Conservation (phyloP, 1,140 invertebrate species). For the Calliphora vicina region DNA sequence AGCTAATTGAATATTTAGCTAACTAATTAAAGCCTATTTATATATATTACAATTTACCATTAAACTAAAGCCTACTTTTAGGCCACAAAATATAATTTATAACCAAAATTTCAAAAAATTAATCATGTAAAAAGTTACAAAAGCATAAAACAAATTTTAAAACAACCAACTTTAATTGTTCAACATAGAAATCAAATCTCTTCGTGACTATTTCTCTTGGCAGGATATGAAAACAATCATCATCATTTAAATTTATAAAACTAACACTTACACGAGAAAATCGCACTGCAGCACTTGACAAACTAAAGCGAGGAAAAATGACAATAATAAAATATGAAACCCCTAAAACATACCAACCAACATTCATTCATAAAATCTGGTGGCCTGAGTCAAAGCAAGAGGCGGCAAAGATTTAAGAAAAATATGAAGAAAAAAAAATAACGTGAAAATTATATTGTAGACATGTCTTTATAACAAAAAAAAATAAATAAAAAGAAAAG, state of each 20-base stretch:
- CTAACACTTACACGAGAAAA: not conserved
- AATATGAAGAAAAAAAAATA: not conserved
- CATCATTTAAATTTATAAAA: not conserved
- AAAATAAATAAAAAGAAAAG: not conserved
- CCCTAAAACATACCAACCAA: too few relatives aligned
- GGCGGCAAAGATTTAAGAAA: too few relatives aligned
- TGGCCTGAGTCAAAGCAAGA: too few relatives aligned
- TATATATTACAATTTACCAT: too few relatives aligned
- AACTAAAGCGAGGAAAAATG: too few relatives aligned
- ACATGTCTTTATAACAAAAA: not conserved
- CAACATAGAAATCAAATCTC: too few relatives aligned
- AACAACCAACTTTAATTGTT: too few relatives aligned
- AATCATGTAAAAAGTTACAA: not conserved
- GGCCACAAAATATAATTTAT: not conserved
- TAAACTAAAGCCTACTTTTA: not conserved
- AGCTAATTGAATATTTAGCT: too few relatives aligned
- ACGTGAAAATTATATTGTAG: not conserved
- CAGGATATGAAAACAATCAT: not conserved
- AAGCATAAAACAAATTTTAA: too few relatives aligned
- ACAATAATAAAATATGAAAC: too few relatives aligned
- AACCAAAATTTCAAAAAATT: not conserved
- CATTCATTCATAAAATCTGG: too few relatives aligned
- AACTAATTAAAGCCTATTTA: too few relatives aligned
- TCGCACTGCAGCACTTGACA: conserved; percentile 27
- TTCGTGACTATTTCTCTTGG: not conserved